Evolutionary conservation across 2,113 vertebrate genomes (phyloP).

Genomic region (Mesoclemmys tuberculata): DNA sequence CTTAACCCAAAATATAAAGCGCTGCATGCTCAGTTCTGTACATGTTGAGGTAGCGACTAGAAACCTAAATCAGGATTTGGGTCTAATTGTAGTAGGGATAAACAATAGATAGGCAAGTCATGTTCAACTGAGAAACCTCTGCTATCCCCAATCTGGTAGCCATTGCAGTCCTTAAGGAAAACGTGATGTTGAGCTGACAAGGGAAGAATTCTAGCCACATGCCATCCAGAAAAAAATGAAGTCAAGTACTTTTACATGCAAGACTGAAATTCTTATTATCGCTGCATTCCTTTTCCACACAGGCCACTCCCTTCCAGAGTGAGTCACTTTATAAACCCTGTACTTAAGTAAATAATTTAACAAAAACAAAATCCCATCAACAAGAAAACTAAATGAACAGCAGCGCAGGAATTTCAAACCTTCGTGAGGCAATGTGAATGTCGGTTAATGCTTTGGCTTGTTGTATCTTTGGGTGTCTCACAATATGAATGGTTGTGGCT

Average conservation of each 20-base stretch:
- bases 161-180: not conserved
- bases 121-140: not conserved
- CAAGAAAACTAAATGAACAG: not conserved
- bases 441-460: not conserved
- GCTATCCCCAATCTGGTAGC: not conserved
- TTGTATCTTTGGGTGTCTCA: not conserved
- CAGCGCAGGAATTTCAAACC: not conserved
- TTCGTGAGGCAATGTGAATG: not conserved
- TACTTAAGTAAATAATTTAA: not conserved
- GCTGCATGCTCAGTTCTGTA: not conserved
- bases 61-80: not conserved
- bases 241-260: not conserved
- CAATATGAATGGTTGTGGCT: not conserved
- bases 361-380: not conserved
- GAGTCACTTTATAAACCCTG: not conserved
- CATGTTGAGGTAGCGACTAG: not conserved
- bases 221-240: not conserved
- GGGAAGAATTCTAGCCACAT: not conserved
- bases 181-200: not conserved
- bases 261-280: not conserved
- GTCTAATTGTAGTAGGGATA: not conserved
- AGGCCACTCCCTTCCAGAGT: not conserved
- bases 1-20: not conserved
- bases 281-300: not conserved
- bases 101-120: not conserved